A percentile compares a stretch with the other conserved stretches of the same genome.
Conservation (phyloP, 2,797 vertebrate species). For the Eidolon dupreanum region DNA sequence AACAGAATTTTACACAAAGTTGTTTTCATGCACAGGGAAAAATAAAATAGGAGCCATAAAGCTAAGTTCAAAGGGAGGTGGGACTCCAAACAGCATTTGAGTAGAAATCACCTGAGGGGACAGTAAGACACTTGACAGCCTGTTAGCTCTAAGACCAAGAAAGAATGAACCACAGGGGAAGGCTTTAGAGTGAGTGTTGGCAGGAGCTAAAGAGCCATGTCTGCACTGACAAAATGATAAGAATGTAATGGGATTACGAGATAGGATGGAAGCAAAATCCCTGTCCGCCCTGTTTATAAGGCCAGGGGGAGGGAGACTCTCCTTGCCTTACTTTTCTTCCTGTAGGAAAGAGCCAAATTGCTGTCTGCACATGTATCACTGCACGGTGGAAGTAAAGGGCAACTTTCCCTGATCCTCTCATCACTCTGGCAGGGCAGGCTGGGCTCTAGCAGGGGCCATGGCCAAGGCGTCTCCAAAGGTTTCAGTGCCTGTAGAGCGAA, state of each 20-base stretch:
- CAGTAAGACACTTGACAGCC: neutral
- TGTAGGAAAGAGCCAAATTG: neutral
- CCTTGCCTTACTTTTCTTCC: neutral
- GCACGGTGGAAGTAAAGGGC: rapidly evolving
- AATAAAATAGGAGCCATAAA: neutral
- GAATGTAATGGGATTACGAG: neutral
- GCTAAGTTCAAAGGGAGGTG: neutral
- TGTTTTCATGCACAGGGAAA: neutral
- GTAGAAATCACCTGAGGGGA: neutral
- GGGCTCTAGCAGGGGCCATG: neutral
- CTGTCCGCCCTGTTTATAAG: neutral
- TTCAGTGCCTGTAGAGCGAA: neutral
- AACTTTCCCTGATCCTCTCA: neutral
- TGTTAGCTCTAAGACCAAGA: neutral
- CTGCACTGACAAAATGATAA: neutral
- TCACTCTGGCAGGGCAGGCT: neutral
- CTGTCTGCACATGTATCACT: rapidly evolving
- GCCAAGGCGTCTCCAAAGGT: neutral
- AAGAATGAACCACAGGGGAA: neutral
- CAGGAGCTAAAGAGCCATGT: neutral
- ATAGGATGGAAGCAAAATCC: neutral
- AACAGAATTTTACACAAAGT: neutral
- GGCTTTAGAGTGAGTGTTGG: neutral
- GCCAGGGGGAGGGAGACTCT: neutral
- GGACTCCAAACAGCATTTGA: neutral